A percentile compares a stretch with the other conserved stretches of the same genome.
Conservation (phyloP, 2,888 invertebrate genomes). For the Philonicus albiceps region DNA sequence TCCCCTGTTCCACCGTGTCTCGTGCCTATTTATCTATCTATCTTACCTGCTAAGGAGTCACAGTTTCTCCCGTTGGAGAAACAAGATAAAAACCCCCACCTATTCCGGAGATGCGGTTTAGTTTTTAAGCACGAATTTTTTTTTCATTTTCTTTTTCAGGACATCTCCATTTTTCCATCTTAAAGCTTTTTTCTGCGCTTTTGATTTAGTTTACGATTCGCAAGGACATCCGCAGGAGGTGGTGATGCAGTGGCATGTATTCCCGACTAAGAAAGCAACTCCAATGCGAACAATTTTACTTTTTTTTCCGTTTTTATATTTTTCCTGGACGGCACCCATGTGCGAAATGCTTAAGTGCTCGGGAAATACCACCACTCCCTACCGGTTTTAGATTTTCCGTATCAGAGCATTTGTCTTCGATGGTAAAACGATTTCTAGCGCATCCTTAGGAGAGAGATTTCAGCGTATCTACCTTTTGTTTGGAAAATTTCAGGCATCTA, state of each 20-base stretch:
- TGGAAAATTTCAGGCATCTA: neutral
- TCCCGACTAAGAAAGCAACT: neutral
- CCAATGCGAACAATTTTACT: neutral
- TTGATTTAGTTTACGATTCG: neutral
- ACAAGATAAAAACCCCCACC: neutral
- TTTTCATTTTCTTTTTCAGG: neutral
- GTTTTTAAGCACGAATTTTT: neutral
- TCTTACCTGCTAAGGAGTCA: neutral
- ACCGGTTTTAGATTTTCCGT: neutral
- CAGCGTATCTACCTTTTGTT: neutral
- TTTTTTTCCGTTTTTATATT: neutral
- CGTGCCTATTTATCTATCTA: neutral
- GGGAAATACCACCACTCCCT: neutral
- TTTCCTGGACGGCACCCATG: neutral
- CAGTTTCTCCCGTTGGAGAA: neutral
- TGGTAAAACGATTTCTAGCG: neutral
- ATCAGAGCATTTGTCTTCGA: neutral
- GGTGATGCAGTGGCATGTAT: neutral
- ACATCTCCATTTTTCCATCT: neutral
- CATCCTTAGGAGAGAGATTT: neutral
- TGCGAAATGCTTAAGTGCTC: neutral
- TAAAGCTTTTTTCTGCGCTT: neutral
- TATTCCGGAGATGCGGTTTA: neutral
- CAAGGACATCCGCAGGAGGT: neutral
- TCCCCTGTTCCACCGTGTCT: too few species aligned